Conservation (phyloP, 1,140 invertebrate species). For the Hesperophylax magnus region DNA sequence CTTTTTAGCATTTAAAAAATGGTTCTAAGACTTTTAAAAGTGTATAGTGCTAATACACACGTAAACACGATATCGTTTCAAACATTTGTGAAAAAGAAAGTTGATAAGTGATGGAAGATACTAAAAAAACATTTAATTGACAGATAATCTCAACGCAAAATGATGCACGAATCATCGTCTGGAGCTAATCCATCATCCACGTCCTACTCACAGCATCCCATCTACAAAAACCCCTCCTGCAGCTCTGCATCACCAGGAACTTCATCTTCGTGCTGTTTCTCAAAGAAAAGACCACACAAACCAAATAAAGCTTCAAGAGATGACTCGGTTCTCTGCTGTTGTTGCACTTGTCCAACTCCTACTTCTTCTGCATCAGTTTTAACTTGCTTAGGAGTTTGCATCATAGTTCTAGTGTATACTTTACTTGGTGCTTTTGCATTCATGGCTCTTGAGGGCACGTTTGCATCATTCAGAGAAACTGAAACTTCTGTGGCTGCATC, state of each 20-base stretch:
- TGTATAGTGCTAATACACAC: neutral
- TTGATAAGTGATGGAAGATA: neutral
- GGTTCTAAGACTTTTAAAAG: neutral
- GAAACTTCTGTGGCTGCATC: constrained; percentile 75
- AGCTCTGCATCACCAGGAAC: constrained; percentile 34
- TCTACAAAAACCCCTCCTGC: constrained; percentile 47
- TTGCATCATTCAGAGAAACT: constrained; percentile 59
- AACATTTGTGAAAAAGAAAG: constrained; percentile 35
- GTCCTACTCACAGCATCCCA: constrained; percentile 49
- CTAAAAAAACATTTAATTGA: neutral
- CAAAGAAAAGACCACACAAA: constrained; percentile 39
- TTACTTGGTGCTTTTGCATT: constrained; percentile 94
- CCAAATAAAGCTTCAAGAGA: constrained; percentile 41
- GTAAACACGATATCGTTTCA: constrained; percentile 16
- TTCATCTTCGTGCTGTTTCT: constrained; percentile 53
- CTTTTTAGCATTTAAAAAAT: neutral
- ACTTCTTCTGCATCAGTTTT: constrained; percentile 63
- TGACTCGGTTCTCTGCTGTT: constrained; percentile 52
- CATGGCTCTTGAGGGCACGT: constrained; percentile 85
- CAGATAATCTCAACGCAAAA: constrained; percentile 30
- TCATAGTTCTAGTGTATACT: constrained; percentile 90
- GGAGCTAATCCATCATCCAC: constrained; percentile 54
- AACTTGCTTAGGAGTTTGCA: constrained; percentile 79
- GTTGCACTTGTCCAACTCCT: constrained; percentile 53
- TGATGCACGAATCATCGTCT: constrained; percentile 54